Percentiles rank a stretch among this genome's conserved stretches.
Evolutionary conservation across 2,113 vertebrate species (phyloP).

Genomic region (Ictidomys tridecemlineatus): DNA sequence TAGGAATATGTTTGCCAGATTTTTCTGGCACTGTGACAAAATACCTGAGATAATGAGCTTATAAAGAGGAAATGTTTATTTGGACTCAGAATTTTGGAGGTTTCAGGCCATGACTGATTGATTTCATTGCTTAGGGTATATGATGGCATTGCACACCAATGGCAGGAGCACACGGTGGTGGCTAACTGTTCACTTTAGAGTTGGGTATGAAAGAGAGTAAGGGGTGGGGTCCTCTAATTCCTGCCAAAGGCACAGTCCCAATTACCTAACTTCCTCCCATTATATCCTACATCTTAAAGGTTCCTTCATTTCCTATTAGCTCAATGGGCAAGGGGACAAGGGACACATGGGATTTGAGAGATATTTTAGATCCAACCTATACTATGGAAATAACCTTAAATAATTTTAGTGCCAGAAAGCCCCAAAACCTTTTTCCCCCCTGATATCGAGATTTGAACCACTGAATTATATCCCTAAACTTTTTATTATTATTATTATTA

Average conservation of each 20-base stretch:
- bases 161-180: too few species aligned
- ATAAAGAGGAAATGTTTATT: background rate
- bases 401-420: background rate
- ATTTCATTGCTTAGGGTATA: background rate
- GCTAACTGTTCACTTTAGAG: background rate
- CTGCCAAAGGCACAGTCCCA: background rate
- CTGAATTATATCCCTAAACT: too few species aligned
- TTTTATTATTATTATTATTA: too few species aligned
- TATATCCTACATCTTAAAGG: background rate
- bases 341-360: too few species aligned
- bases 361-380: background rate
- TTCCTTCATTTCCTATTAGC: background rate
- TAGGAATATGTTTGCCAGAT: background rate
- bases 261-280: background rate
- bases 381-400: background rate
- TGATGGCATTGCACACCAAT: too few species aligned
- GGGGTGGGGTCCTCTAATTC: background rate
- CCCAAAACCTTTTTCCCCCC: too few species aligned
- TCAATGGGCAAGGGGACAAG: background rate
- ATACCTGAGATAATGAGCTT: background rate
- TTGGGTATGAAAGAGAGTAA: background rate
- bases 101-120: background rate
- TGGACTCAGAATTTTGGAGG: background rate
- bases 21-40: background rate
- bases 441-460: too few species aligned